Conservation (phyloP, 2,797 vertebrate species). For the Cheirogaleus major region DNA sequence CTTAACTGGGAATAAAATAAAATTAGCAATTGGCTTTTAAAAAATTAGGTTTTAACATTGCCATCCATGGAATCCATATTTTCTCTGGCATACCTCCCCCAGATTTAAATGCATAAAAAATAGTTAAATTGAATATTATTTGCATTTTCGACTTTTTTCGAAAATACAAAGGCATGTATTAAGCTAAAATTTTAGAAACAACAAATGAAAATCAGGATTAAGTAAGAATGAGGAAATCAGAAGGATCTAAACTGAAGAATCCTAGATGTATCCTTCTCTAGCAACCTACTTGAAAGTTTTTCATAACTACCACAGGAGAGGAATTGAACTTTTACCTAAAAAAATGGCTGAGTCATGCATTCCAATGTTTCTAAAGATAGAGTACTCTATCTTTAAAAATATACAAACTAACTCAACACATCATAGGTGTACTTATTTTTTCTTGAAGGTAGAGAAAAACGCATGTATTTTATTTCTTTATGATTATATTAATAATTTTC, state of each 20-base stretch:
- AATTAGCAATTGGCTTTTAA: not conserved
- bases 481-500: not conserved
- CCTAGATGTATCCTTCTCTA: not conserved
- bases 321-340: not conserved
- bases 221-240: not conserved
- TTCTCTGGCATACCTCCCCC: not conserved
- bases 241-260: not conserved
- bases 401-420: not conserved
- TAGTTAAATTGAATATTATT: not conserved
- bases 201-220: not conserved
- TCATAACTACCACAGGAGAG: not conserved
- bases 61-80: not conserved
- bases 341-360: not conserved
- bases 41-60: not conserved
- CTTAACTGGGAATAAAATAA: not conserved
- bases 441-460: not conserved
- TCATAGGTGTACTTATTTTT: not conserved
- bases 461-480: not conserved
- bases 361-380: not conserved
- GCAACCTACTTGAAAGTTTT: not conserved
- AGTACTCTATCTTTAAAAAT: not conserved
- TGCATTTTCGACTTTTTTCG: not conserved
- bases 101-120: not conserved
- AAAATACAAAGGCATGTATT: not conserved
- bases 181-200: not conserved